Evolutionary conservation across 2,797 vertebrate genomes (phyloP), one percentile per base, ranked within the genome.

Genomic region (Ispidina lecontei): DNA sequence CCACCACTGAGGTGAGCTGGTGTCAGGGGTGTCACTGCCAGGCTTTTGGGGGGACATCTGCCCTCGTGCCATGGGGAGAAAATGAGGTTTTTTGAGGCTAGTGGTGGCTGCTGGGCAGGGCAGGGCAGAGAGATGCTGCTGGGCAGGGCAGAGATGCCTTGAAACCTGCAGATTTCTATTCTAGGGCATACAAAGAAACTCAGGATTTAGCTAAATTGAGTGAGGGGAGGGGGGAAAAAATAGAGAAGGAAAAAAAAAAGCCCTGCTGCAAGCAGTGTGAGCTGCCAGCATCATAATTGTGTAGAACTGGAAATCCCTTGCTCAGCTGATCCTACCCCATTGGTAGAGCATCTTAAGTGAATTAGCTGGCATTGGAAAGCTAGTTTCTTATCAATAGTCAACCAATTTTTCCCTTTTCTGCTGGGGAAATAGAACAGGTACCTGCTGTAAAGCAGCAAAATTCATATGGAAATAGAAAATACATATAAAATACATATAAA

Each of bases 261-360:
- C 31, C 31, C 63, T 73, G 35, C 68, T 95, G 71, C 79, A 77
- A 74, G 75, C 39, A 91, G 52, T 37, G 55, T 72, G 55, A 37
- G 23, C 58, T 94, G 87, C 89, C 91, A 91, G 92, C 95, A 59
- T 46, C 49, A 25, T 89, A 91, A 95, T 69, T 76, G 58, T 68
- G 37, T 55, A 71, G 67, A 52, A 68, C 71, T 95, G 82, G 88
- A 95, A 96, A 87, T 83, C 80, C 65, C 64, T 95, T 90, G 58
- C 80, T 90, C 88, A 84, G 71, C 88, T 91, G 76, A 22, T 82
- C 31, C 43, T 65, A 75, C 25, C 47, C 58, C 71, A 44, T 15
- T 88, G 79, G 44, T 89, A 51, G 31, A 92, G 78, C 94, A 90
- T 91, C 70, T 90, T 95, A 96, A 95, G 84, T 86, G 78, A 94